Evolutionary conservation across 1,140 invertebrate species (phyloP), one percentile per base, ranked within the genome.

Genomic region (Temnothorax longispinosus): DNA sequence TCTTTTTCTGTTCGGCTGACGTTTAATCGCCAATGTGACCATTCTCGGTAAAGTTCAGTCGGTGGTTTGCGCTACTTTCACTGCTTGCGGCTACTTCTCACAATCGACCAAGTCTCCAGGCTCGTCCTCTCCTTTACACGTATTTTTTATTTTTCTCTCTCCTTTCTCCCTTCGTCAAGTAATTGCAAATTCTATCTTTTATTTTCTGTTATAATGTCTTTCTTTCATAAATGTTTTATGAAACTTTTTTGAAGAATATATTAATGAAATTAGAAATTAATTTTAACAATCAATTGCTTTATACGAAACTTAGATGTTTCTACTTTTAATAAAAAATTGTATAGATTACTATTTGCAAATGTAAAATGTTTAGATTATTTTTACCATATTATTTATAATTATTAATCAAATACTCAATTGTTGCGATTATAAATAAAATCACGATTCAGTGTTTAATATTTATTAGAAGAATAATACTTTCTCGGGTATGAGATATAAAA

Each of bases 11-110:
- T 41, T 84, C 27, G 13, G 2, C 75, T 38, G 64, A 74, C 56
- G 87, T 88, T 88, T 84, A 88, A 88, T 84, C 47, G 52, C 58
- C 54, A 15, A 21, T 71, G 54, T 85, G 81, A 88, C 89, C 87
- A 91, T 90, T 90, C 88, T n/a, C 80, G 75, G 82, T 74, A 92
- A 92, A 93, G 91, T 92, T 93, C 92, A 92, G 47, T 60, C 80
- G 60, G 87, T 54, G 60, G 86, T 60, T 67, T 87, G 60, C 32
- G 35, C 38, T 69, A 93, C 92, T 93, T 93, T 93, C 92, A 93
- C 92, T 92, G 90, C 92, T 90, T 44, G 54, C 60, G 92, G 92
- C 92, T 89, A 90, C 13, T 54, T 64, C 87, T 41, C 27, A 27
- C 1, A 27, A 27, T 27, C 78, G 11, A 41, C 38, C 80, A 41